Evolutionary conservation across 2,113 vertebrate species (phyloP).

Genomic region (Gobius niger): DNA sequence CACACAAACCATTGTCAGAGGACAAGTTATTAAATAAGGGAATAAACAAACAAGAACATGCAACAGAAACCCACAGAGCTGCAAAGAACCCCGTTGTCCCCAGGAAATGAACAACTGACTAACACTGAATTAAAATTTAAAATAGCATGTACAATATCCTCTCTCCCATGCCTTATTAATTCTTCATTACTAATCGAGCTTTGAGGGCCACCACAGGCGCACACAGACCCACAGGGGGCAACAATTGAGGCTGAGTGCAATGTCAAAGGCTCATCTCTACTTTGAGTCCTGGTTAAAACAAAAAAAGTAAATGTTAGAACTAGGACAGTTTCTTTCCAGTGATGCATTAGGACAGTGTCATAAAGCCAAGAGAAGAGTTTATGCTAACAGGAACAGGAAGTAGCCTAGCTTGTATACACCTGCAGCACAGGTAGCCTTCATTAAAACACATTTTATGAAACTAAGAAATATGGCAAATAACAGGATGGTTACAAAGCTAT

Average conservation of each 20-base stretch:
- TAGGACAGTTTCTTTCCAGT: no score
- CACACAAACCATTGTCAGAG: background rate
- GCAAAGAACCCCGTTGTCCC: slow-evolving; percentile 40
- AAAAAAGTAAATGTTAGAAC: slow-evolving; percentile 1
- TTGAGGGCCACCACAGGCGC: slow-evolving; percentile 3
- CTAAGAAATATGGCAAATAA: background rate
- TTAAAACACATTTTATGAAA: background rate
- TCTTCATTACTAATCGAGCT: slow-evolving; percentile 9
- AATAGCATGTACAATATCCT: slow-evolving; percentile 12
- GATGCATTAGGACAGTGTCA: no score
- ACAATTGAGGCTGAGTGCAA: slow-evolving; percentile 19
- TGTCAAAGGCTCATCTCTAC: background rate
- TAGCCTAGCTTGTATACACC: slow-evolving; percentile 38
- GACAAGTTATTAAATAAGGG: background rate
- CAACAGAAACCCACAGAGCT: slow-evolving; percentile 20
- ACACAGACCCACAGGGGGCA: slow-evolving; percentile 12
- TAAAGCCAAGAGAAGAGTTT: background rate
- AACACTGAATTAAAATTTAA: slow-evolving; percentile 47
- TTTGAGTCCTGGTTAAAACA: background rate
- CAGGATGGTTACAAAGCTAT: background rate
- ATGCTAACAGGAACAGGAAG: slow-evolving; percentile 62
- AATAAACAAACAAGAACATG: background rate
- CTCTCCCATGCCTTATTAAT: background rate
- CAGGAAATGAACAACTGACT: slow-evolving; percentile 65
- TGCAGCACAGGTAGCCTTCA: slow-evolving; percentile 51